Conservation (phyloP, 2,797 vertebrate species). For the Halcyon leucocephala region DNA sequence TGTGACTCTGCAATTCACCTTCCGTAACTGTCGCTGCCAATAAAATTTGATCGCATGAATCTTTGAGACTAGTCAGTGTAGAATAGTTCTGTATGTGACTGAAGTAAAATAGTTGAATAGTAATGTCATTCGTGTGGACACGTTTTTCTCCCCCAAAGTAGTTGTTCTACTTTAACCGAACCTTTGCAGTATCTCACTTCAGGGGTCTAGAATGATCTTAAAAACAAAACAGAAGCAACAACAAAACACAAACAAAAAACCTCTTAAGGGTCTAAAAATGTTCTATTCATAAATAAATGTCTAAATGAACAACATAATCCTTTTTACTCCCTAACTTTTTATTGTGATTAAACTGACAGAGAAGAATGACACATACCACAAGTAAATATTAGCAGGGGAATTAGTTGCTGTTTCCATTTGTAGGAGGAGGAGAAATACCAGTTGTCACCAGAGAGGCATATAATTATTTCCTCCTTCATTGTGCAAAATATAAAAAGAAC, state of each 20-base stretch:
- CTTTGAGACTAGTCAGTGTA: conserved; percentile 17
- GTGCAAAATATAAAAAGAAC: neutral
- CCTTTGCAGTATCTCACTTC: neutral
- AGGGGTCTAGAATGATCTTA: neutral
- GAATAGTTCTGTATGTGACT: conserved; percentile 42
- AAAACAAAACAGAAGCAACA: neutral
- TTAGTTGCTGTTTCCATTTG: neutral
- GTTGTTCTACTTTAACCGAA: neutral
- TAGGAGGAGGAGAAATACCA: neutral
- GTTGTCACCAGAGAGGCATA: neutral
- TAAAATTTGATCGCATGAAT: conserved; percentile 37
- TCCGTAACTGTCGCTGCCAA: conserved; percentile 18
- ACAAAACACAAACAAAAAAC: neutral
- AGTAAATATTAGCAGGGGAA: neutral
- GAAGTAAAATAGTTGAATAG: conserved; percentile 14
- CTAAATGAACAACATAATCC: neutral
- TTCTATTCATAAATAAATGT: neutral
- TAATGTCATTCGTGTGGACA: neutral
- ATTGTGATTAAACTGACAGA: neutral
- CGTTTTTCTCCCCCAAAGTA: neutral
- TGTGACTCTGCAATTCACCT: conserved; percentile 12
- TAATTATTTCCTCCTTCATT: neutral
- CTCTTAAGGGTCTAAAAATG: neutral
- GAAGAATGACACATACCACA: neutral
- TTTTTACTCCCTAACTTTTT: neutral